These are phyloP conservation scores for Amorpha juglandis DNA, from an alignment of 2,888 invertebrate species.

Conservation along the genomic window DNA sequence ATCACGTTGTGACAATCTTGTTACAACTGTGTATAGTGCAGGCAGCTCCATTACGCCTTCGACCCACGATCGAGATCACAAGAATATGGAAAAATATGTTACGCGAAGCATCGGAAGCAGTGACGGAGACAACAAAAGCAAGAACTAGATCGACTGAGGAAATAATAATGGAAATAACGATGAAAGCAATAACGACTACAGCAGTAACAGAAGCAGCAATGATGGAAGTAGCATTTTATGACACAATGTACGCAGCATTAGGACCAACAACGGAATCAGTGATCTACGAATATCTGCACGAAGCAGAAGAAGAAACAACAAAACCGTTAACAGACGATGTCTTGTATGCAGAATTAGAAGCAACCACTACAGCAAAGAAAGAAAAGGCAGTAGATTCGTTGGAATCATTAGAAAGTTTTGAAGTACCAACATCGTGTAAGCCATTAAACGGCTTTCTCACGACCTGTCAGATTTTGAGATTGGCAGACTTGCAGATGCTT, in stretches of 20 bases:
- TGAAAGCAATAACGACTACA: background rate
- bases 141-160: background rate
- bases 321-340: background rate
- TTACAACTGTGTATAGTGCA: background rate
- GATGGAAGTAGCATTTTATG: background rate
- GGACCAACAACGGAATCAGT: background rate
- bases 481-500: background rate
- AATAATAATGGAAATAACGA: background rate
- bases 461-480: background rate
- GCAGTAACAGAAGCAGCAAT: background rate
- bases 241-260: background rate
- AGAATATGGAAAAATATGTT: background rate
- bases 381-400: background rate
- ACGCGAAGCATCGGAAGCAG: background rate
- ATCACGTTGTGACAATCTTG: background rate
- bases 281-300: background rate
- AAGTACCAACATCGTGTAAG: background rate
- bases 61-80: background rate
- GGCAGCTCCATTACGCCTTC: background rate
- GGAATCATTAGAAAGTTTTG: slow-evolving; percentile 10
- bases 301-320: background rate
- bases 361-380: background rate
- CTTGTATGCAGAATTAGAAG: background rate
- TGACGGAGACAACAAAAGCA: background rate
- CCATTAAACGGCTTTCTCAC: slow-evolving; percentile 9